These are phyloP conservation scores for Monochamus saltuarius DNA, from an alignment of 1,140 invertebrate species.

Conservation along the genomic window DNA sequence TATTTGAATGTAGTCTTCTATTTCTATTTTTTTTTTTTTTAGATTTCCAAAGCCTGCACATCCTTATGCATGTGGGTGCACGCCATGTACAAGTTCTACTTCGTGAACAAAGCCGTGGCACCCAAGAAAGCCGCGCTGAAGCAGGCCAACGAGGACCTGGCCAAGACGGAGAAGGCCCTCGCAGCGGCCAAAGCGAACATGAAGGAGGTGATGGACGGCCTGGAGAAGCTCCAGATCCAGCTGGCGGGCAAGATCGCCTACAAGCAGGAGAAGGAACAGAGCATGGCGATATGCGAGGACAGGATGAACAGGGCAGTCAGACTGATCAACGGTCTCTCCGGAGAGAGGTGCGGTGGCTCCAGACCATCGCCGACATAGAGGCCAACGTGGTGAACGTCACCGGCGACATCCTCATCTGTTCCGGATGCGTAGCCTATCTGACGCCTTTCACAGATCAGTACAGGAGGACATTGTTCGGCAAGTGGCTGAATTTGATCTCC, in stretches of 20 bases:
- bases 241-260: conserved; percentile 64
- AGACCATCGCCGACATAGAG: conserved; percentile 64
- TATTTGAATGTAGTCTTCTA: neutral
- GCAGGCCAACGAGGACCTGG: conserved; percentile 62
- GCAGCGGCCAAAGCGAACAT: conserved; percentile 61
- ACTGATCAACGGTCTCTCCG: conserved; percentile 57
- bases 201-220: conserved; percentile 59
- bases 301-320: conserved; percentile 73
- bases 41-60: conserved; percentile 76
- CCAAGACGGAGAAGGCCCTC: conserved; percentile 64
- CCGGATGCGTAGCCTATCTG: conserved; percentile 70
- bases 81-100: conserved; percentile 71
- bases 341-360: conserved; percentile 63
- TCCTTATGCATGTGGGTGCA: conserved; percentile 70
- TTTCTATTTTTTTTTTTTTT: neutral
- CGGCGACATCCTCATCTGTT: conserved; percentile 60
- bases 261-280: conserved; percentile 68
- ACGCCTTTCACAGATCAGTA: conserved; percentile 66
- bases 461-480: conserved; percentile 32
- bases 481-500: conserved; percentile 18
- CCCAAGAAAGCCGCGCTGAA: conserved; percentile 63
- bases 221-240: conserved; percentile 65
- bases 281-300: conserved; percentile 74
- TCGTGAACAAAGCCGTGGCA: conserved; percentile 58
- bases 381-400: conserved; percentile 65